Percentiles rank a stretch among this genome's conserved stretches.
These are phyloP conservation scores for Trichonephila inaurata DNA, from an alignment of 1,140 invertebrate species.

Conservation along the genomic window DNA sequence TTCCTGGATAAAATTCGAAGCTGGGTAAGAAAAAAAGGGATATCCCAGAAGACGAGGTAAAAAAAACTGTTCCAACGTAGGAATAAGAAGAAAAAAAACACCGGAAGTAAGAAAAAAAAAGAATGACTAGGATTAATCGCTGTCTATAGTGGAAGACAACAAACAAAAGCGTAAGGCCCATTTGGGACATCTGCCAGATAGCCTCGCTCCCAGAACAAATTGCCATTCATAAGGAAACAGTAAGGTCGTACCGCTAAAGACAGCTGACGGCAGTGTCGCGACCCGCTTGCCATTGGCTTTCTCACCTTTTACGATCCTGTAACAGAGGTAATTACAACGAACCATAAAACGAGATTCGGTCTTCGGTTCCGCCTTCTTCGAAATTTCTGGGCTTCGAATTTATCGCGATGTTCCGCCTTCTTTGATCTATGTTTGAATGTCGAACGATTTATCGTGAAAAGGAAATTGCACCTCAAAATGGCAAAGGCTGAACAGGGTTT, in stretches of 20 bases:
- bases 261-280: conserved; percentile 21
- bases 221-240: conserved; percentile 42
- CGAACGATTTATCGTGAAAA: neutral
- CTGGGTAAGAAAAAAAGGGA: neutral
- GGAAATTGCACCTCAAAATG: neutral
- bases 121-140: conserved; percentile 22
- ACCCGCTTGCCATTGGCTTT: conserved; percentile 6
- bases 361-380: neutral
- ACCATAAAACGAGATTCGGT: conserved; percentile 18
- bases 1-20: neutral
- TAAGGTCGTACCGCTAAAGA: conserved; percentile 18
- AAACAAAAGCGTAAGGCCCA: conserved; percentile 32
- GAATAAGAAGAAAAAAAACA: neutral
- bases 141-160: conserved; percentile 30
- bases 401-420: conserved; percentile 23
- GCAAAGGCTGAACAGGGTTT: neutral
- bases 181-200: conserved; percentile 42
- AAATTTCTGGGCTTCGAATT: conserved; percentile 10
- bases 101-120: neutral
- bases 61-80: neutral
- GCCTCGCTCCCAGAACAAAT: conserved; percentile 37
- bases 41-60: neutral
- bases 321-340: conserved; percentile 30
- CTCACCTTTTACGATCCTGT: conserved; percentile 34
- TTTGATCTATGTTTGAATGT: conserved; percentile 21